Evolutionary conservation across 2,888 invertebrate species (phyloP).

Genomic region (Branchellion lobata): DNA sequence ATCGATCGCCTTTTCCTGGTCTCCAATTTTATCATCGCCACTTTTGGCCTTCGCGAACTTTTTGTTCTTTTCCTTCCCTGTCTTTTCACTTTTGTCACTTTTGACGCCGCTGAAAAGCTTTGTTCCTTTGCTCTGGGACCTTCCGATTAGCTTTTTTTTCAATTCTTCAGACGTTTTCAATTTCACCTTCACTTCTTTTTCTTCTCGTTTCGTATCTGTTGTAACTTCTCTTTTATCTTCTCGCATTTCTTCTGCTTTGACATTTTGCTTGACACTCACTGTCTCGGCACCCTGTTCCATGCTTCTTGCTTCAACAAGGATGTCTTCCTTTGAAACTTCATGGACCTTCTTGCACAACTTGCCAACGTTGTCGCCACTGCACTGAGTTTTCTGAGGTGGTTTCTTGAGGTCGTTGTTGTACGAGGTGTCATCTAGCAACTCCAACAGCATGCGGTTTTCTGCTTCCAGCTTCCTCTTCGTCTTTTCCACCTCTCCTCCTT

Average conservation of each 20-base stretch:
- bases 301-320: too few species aligned
- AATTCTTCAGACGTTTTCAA: too few species aligned
- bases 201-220: too few species aligned
- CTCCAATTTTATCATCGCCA: background rate
- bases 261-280: too few species aligned
- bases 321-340: too few species aligned
- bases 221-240: too few species aligned
- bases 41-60: background rate
- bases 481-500: background rate
- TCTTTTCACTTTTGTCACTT: background rate
- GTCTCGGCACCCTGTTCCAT: too few species aligned
- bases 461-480: background rate
- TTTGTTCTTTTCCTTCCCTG: background rate
- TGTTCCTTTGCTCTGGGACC: too few species aligned
- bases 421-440: background rate
- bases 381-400: background rate
- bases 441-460: background rate
- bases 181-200: too few species aligned
- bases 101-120: background rate
- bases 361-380: slow-evolving; percentile 7
- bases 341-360: too few species aligned
- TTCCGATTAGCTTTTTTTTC: too few species aligned
- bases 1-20: background rate
- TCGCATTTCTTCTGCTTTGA: too few species aligned
- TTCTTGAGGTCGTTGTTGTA: background rate